Evolutionary conservation across 2,797 vertebrate genomes (phyloP), one percentile per base, ranked within the genome.

Genomic region (Iguana delicatissima): DNA sequence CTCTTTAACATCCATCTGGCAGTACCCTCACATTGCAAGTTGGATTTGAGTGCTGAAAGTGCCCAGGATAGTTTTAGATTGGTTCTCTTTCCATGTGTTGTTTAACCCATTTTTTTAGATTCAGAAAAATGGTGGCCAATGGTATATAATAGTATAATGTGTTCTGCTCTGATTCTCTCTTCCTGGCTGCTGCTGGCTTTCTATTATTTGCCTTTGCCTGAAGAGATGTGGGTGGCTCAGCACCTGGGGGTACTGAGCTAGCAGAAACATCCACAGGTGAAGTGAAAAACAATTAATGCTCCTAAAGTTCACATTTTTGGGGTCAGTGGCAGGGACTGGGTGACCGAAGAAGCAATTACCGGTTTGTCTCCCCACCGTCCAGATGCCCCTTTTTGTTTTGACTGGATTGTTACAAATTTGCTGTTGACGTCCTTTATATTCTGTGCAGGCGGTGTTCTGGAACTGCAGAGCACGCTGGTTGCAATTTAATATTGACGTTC

Each of bases 341-440:
- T 62, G 52, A 88, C 85, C 84, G 84, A 82, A 94, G 92, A 82
- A 91, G 91, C 82, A 88, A 92, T 94, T 92, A 85, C 10, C 85
- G 14, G 72, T 79, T 67, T 83, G 85, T 67, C 83, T 92, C 79
- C 92, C 92, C 1, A 0, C 80, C 6, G 73, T 55, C 91, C 91
- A 89, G 84, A 88, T 86, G 90, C 24, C 76, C 86, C 72, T 92
- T 79, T 87, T 59, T 94, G 90, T 84, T 92, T 91, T 91, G 89
- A 87, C 84, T 0, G 0, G 7, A 50, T 88, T 87, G 3, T 82
- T 85, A 80, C 10, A 73, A 90, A 93, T 74, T 86, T 82, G 83
- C 90, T 82, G 77, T 29, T 64, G 74, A 55, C 32, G 80, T 85
- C 14, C 42, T 93, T 85, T 16, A 42, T 91, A 79, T 55, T 57